phyloP scores from a whole-genome alignment of 2,113 vertebrate genomes.

The Microtus oregoni region DNA sequence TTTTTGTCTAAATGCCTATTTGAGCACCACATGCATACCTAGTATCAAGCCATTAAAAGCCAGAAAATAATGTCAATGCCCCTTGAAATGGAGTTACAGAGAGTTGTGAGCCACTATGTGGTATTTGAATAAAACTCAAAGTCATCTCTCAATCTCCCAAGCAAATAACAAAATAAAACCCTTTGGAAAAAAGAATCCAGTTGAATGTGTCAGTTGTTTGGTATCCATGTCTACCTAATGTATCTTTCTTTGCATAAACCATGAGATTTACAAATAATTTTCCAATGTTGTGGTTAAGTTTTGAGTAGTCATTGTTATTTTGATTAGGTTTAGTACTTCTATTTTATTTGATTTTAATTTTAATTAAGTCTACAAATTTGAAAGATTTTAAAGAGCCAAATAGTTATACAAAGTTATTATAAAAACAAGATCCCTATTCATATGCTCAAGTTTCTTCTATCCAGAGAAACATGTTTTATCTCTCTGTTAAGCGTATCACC shows the following conservation, averaged over 20 bases:
- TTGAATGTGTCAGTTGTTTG: neutral
- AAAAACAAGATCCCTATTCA: neutral
- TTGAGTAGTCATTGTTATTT: neutral
- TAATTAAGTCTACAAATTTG: neutral
- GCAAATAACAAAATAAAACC: neutral
- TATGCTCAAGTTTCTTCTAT: neutral
- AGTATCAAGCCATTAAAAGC: too few relatives aligned
- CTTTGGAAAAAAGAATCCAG: neutral
- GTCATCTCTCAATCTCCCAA: neutral
- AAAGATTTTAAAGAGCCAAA: neutral
- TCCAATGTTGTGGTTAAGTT: neutral
- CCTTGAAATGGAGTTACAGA: neutral
- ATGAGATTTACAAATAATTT: neutral
- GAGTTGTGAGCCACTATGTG: neutral
- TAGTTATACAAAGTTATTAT: neutral
- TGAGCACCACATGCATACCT: too few relatives aligned
- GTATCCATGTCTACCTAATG: neutral
- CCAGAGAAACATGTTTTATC: neutral
- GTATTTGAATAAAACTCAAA: neutral
- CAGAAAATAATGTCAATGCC: neutral
- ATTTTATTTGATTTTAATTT: conserved; percentile 5
- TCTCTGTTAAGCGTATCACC: neutral
- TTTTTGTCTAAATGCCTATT: neutral
- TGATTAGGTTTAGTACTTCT: neutral
- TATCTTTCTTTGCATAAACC: neutral